Evolutionary conservation across 2,797 vertebrate species (phyloP), one percentile per base, ranked within the genome.

Genomic region (Nyctalus aviator): DNA sequence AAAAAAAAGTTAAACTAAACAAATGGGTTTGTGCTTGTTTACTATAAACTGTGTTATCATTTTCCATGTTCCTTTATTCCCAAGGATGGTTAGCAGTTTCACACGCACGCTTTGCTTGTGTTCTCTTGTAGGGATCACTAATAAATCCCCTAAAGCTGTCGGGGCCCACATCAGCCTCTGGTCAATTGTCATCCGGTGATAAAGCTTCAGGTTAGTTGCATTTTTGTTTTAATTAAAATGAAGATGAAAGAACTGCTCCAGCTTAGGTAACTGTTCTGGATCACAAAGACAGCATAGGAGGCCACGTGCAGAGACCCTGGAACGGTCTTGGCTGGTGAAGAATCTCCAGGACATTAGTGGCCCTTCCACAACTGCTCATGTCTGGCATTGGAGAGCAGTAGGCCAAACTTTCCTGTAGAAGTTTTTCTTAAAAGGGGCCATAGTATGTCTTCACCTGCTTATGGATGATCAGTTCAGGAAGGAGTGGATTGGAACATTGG

Each of bases 191-290:
- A 13, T 79, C 97, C 64, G 48, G 93, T 71, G 98, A 57, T 88
- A 98, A 98, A 96, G 68, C 62, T 68, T 93, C 97, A 76, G 98
- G 98, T 98, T 73, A 96, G 97, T 86, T 94, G 53, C 75, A 11
- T 76, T 94, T 90, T 13, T 44, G 3, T 79, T 77, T 84, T 71
- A 46, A 0, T 89, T 46, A 71, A 94, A 92, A 53, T 89, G 64
- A 89, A 57, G 32, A 48, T 59, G 46, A 84, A 81, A 72, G 48
- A 76, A 5, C 75, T 1, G 11, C 62, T 50, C 59, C 11, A 14
- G 44, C 27, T 5, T 15, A 20, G 21, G 46, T 27, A 18, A 41
- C 48, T 55, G 17, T 66, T 83, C 46, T 62, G 4, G 41, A n/a
- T 73, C 85, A 35, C 32, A 48, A 11, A 75, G n/a, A 41, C 30